These are phyloP conservation scores for Antennarius maculatus DNA, from an alignment of 2,797 vertebrate genomes.

Conservation along the genomic window DNA sequence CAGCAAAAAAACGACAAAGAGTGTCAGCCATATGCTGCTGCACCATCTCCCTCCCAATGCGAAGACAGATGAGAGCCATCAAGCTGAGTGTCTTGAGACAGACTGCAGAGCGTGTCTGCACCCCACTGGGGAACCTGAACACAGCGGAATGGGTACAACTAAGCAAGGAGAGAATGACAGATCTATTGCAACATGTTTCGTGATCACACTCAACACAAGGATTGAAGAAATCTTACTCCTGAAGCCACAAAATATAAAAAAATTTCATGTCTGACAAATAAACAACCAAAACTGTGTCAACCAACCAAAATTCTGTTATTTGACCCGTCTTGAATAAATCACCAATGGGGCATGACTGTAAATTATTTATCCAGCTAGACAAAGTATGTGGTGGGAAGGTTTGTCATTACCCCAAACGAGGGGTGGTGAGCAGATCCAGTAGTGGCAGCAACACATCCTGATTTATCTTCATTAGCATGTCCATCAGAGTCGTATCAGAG, in stretches of 20 bases:
- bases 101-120: constrained; percentile 91
- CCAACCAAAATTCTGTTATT: not conserved
- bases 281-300: not conserved
- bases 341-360: not conserved
- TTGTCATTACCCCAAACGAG: constrained; percentile 82
- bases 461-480: constrained; percentile 97
- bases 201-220: constrained; percentile 7
- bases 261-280: not conserved
- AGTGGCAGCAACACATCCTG: constrained; percentile 94
- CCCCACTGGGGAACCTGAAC: constrained; percentile 92
- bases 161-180: constrained; percentile 31
- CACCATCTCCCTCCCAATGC: constrained; percentile 98
- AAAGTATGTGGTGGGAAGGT: not conserved
- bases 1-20: constrained; percentile 88
- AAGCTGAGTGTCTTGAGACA: constrained; percentile 95
- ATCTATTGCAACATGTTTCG: constrained; percentile 3
- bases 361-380: not conserved
- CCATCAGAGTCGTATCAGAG: constrained; percentile 96
- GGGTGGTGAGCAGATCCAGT: constrained; percentile 91
- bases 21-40: constrained; percentile 95
- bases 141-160: constrained; percentile 29
- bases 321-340: not conserved
- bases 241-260: not conserved
- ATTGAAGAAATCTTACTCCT: not conserved
- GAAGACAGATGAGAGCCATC: constrained; percentile 93